Evolutionary conservation across 2,888 invertebrate species (phyloP).

Genomic region (Melanostoma mellinum): DNA sequence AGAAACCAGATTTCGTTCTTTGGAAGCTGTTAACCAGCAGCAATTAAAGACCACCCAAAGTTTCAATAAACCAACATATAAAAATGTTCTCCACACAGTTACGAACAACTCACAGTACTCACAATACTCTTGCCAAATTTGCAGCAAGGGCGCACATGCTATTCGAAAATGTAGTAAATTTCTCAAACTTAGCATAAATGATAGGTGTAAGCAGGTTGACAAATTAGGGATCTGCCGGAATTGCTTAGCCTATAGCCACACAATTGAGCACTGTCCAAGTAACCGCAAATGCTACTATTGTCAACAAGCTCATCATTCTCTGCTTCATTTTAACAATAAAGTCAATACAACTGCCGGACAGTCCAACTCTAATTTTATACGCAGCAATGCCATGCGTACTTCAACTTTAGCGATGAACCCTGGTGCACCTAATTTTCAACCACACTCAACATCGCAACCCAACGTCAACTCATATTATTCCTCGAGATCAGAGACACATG

Average conservation of each 20-base stretch:
- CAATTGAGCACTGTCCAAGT: constrained; percentile 3
- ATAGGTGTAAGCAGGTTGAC: not conserved
- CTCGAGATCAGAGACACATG: not conserved
- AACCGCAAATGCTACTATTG: constrained; percentile 9
- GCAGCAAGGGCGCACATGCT: constrained; percentile 31
- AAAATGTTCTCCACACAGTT: constrained; percentile 15
- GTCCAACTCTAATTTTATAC: not conserved
- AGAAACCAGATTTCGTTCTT: constrained; percentile 25
- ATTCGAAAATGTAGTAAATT: constrained; percentile 52
- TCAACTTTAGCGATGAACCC: no score
- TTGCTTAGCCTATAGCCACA: constrained; percentile 2
- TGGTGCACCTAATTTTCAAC: not conserved
- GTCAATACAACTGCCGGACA: not conserved
- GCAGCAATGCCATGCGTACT: not conserved
- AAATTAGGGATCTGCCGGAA: not conserved
- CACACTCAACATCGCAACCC: not conserved
- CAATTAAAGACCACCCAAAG: constrained; percentile 18
- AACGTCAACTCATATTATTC: not conserved
- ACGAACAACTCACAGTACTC: constrained; percentile 18
- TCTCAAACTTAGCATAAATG: constrained; percentile 18
- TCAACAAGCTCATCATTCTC: constrained; percentile 19
- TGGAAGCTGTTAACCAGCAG: constrained; percentile 39
- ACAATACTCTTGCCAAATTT: constrained; percentile 24
- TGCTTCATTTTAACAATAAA: not conserved
- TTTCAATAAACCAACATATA: constrained; percentile 1